phyloP scores from a whole-genome alignment of 2,888 invertebrate species.

The Trissolcus japonicus region DNA sequence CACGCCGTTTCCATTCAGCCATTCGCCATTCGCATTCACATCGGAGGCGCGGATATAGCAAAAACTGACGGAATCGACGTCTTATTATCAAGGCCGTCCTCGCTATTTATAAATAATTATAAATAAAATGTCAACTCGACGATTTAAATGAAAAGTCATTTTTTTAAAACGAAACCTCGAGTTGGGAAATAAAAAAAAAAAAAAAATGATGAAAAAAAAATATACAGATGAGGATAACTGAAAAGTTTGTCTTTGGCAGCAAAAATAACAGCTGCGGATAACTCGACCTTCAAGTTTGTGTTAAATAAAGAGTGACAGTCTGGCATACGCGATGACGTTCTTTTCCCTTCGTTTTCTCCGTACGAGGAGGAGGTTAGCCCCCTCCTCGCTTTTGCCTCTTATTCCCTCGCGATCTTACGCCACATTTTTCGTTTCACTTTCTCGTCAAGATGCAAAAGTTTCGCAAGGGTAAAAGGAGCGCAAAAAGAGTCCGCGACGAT shows the following conservation, averaged over 20 bases:
- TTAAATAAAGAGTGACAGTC: conserved; percentile 57
- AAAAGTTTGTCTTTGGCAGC: conserved; percentile 35
- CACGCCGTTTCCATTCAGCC: conserved; percentile 30
- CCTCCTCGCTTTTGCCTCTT: conserved; percentile 16
- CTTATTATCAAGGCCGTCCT: conserved; percentile 25
- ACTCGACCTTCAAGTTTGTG: conserved; percentile 52
- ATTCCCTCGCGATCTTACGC: conserved; percentile 38
- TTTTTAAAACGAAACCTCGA: no score
- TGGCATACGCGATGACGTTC: conserved; percentile 59
- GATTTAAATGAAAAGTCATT: no score
- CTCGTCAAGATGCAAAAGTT: conserved; percentile 66
- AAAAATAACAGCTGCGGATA: conserved; percentile 53
- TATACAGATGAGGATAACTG: conserved; percentile 11
- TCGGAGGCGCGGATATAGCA: conserved; percentile 14
- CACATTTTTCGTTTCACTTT: conserved; percentile 50
- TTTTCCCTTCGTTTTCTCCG: conserved; percentile 49
- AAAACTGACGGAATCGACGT: conserved; percentile 16
- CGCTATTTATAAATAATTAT: conserved; percentile 3
- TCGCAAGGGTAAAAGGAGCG: conserved; percentile 65
- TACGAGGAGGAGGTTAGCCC: conserved; percentile 21
- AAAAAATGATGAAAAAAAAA: conserved; percentile 10
- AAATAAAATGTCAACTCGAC: no score
- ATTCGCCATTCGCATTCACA: conserved; percentile 25
- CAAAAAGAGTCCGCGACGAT: conserved; percentile 57
- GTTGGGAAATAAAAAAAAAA: no score